phyloP scores from a whole-genome alignment of 2,113 vertebrate genomes.

The Lophius piscatorius region DNA sequence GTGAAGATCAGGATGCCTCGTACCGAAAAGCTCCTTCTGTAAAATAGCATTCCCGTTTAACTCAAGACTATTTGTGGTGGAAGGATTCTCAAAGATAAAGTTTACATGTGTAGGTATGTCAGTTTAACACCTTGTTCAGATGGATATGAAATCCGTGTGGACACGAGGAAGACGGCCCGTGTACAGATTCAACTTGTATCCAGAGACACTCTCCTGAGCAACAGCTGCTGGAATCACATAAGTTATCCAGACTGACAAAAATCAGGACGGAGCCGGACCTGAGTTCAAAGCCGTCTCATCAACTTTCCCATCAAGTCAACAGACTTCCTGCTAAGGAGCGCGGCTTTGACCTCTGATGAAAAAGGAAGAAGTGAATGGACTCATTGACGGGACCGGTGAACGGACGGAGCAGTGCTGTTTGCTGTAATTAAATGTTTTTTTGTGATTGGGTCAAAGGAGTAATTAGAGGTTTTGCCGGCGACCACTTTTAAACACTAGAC shows the following conservation, averaged over 20 bases:
- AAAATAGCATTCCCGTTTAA: conserved; percentile 47
- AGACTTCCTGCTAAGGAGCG: conserved; percentile 16
- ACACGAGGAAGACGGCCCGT: background rate
- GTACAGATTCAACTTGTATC: background rate
- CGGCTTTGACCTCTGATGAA: no score
- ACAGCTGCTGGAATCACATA: conserved; percentile 1
- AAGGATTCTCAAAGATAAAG: conserved; percentile 6
- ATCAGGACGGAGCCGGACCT: conserved; percentile 38
- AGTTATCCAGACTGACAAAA: conserved; percentile 36
- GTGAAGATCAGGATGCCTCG: conserved; percentile 8
- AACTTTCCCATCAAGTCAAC: conserved; percentile 27
- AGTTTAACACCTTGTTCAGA: conserved; percentile 9
- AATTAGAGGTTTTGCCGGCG: conserved; percentile 27
- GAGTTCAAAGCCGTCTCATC: conserved; percentile 45
- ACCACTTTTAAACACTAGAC: conserved; percentile 17
- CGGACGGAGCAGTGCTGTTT: background rate
- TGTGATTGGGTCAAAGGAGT: conserved; percentile 38
- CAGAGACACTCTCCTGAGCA: no score
- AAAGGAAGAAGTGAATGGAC: no score
- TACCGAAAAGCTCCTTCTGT: conserved; percentile 42
- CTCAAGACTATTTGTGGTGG: conserved; percentile 19
- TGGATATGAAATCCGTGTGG: conserved; percentile 13
- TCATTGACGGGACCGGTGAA: background rate
- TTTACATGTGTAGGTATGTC: conserved; percentile 27
- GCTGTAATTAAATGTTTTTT: conserved; percentile 53